phyloP scores from a whole-genome alignment of 1,140 invertebrate species.

The Camponotus pennsylvanicus region DNA sequence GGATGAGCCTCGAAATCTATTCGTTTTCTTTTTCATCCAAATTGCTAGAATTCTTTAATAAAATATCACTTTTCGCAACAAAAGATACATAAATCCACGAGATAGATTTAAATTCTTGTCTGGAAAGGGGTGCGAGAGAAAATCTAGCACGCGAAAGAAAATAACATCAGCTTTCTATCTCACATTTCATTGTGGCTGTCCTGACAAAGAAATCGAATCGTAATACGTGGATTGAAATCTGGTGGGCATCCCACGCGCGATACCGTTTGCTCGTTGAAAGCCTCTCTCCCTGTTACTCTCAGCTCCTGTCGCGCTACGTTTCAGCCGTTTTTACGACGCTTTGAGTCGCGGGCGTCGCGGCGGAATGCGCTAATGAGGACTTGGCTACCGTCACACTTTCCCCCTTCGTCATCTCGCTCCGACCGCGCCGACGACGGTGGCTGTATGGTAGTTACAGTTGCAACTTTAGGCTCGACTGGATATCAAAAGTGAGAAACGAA shows the following conservation, averaged over 20 bases:
- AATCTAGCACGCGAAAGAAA: not conserved
- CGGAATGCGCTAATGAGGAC: conserved; percentile 87
- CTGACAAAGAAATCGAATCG: not conserved
- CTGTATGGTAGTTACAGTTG: conserved; percentile 40
- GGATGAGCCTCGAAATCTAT: too few relatives aligned
- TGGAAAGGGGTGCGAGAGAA: not conserved
- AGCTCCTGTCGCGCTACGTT: conserved; percentile 79
- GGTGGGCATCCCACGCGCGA: not conserved
- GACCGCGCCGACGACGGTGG: conserved; percentile 47
- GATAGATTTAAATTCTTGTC: not conserved
- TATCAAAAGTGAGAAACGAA: conserved; percentile 38
- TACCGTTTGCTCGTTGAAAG: conserved; percentile 15
- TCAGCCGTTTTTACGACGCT: conserved; percentile 86
- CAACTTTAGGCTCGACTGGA: conserved; percentile 54
- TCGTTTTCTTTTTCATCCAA: too few relatives aligned
- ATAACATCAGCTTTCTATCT: not conserved
- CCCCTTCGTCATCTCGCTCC: conserved; percentile 71
- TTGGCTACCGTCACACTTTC: conserved; percentile 85
- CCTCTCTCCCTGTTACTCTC: conserved; percentile 12
- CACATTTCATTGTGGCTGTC: not conserved
- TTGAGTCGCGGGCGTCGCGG: conserved; percentile 85
- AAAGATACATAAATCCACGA: not conserved
- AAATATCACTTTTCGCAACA: not conserved
- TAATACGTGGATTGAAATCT: not conserved
- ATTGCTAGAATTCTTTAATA: not conserved